These are phyloP conservation scores for Falcaria lacertinaria DNA, from an alignment of 2,888 invertebrate species.

Conservation along the genomic window DNA sequence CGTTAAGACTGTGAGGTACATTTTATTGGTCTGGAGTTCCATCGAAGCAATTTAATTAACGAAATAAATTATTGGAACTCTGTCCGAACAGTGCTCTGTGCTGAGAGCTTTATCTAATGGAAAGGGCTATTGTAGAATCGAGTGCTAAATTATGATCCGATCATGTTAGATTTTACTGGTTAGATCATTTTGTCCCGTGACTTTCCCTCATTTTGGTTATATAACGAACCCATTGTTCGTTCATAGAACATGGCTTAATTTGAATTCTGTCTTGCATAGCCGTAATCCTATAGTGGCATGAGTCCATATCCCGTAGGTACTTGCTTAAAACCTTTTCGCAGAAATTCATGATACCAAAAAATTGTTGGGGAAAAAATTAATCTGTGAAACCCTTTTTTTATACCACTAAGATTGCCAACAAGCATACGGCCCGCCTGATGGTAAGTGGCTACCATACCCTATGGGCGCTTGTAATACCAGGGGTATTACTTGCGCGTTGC, in stretches of 20 bases:
- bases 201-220: constrained; percentile 43
- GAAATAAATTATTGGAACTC: constrained; percentile 36
- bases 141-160: constrained; percentile 66
- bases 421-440: too few species aligned
- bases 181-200: constrained; percentile 39
- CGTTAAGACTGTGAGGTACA: constrained; percentile 39
- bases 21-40: constrained; percentile 33
- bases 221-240: constrained; percentile 52
- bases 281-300: too few species aligned
- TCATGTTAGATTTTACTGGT: constrained; percentile 52
- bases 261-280: too few species aligned
- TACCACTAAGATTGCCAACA: too few species aligned
- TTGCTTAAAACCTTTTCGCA: too few species aligned
- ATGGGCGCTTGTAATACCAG: too few species aligned
- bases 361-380: too few species aligned
- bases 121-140: constrained; percentile 58
- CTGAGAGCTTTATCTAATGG: constrained; percentile 52
- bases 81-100: constrained; percentile 32
- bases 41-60: constrained; percentile 34
- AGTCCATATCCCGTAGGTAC: too few species aligned
- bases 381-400: too few species aligned
- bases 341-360: too few species aligned
- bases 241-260: constrained; percentile 9
- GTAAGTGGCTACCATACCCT: too few species aligned
- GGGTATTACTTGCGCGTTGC: too few species aligned